Conservation (phyloP, 1,140 invertebrate species). For the Gonioctena quinquepunctata region DNA sequence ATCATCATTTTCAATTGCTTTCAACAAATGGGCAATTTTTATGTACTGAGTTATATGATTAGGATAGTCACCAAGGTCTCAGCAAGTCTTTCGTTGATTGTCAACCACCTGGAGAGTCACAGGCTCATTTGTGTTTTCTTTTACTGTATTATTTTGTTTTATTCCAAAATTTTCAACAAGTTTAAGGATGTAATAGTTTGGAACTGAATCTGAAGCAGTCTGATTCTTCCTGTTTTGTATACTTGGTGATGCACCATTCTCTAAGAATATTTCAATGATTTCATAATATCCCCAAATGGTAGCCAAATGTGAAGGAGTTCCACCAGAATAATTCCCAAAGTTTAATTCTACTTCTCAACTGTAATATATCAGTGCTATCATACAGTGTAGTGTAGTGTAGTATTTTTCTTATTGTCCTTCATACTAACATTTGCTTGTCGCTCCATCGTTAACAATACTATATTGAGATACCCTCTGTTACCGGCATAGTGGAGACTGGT, state of each 20-base stretch:
- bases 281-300: constrained; percentile 79
- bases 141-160: constrained; percentile 42
- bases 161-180: constrained; percentile 49
- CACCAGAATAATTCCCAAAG: constrained; percentile 70
- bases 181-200: constrained; percentile 50
- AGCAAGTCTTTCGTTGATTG: not conserved
- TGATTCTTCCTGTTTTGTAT: constrained; percentile 40
- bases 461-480: constrained; percentile 76
- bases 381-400: constrained; percentile 76
- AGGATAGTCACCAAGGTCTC: constrained; percentile 44
- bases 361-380: constrained; percentile 82
- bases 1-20: constrained; percentile 73
- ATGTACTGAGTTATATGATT: constrained; percentile 63
- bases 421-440: constrained; percentile 63
- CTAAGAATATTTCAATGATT: constrained; percentile 72
- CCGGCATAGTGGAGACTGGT: constrained; percentile 77
- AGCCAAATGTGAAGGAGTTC: constrained; percentile 78
- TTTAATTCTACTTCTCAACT: constrained; percentile 73
- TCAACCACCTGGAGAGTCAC: not conserved
- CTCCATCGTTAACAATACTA: constrained; percentile 70
- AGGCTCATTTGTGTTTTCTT: constrained; percentile 37
- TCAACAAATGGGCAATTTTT: constrained; percentile 70
- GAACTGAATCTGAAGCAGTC: constrained; percentile 46
- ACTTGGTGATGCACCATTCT: constrained; percentile 61
- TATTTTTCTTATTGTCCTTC: constrained; percentile 73